Conservation (phyloP, 2,797 vertebrate genomes). For the Neomorphus geoffroyi region DNA sequence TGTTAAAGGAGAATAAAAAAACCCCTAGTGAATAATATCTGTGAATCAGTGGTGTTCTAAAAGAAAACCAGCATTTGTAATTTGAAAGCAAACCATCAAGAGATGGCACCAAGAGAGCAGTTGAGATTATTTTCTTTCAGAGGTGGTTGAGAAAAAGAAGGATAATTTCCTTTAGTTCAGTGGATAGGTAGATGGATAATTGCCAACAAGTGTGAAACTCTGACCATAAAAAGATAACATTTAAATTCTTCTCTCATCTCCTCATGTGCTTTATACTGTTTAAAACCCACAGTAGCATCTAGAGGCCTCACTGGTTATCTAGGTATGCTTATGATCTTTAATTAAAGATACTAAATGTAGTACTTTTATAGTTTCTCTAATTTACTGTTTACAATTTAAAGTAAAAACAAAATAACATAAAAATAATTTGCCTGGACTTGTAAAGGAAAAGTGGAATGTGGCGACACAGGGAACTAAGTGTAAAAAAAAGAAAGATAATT, state of each 20-base stretch:
- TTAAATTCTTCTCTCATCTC: background rate
- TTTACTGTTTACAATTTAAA: background rate
- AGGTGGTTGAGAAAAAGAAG: background rate
- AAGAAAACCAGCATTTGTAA: background rate
- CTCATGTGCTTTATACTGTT: background rate
- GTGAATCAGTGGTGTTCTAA: background rate
- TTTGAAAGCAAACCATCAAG: background rate
- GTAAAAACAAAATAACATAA: background rate
- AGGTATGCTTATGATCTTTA: background rate
- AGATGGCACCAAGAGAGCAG: background rate
- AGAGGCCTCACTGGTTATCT: conserved; percentile 21
- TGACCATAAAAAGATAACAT: background rate
- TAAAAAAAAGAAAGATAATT: background rate
- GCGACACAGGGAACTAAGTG: background rate
- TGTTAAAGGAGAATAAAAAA: background rate
- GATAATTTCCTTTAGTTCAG: background rate
- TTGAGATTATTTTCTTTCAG: conserved; percentile 24
- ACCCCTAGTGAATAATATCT: background rate
- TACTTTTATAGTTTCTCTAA: background rate
- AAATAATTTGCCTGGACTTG: background rate
- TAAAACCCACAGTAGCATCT: background rate
- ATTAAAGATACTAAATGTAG: background rate
- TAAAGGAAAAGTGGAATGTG: background rate
- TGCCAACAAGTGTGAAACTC: background rate
- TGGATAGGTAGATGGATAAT: background rate